These are phyloP conservation scores for Salarias fasciatus DNA, from an alignment of 2,797 vertebrate genomes.

Conservation along the genomic window DNA sequence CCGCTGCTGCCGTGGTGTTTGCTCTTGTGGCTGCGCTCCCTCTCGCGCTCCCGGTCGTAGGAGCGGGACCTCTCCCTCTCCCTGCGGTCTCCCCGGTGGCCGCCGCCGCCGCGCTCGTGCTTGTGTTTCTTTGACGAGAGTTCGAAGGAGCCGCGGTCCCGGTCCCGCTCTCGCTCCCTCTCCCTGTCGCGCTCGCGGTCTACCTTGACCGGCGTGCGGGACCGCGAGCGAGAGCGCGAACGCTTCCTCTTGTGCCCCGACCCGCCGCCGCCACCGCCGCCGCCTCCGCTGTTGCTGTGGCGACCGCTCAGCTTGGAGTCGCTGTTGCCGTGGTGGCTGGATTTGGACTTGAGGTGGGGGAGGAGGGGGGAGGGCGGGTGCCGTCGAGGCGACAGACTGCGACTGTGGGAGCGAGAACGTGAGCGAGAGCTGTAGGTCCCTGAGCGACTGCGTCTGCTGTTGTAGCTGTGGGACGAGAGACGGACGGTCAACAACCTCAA, in stretches of 20 bases:
- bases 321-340: constrained; percentile 85
- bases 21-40: constrained; percentile 91
- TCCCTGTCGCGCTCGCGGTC: constrained; percentile 79
- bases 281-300: constrained; percentile 80
- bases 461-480: constrained; percentile 83
- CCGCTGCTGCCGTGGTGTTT: constrained; percentile 90
- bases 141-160: constrained; percentile 87
- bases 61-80: constrained; percentile 94
- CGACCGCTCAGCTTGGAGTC: constrained; percentile 89
- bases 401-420: constrained; percentile 94
- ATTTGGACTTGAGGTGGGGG: constrained; percentile 90
- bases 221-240: constrained; percentile 86
- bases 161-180: constrained; percentile 78
- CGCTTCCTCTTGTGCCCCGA: constrained; percentile 94
- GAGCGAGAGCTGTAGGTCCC: constrained; percentile 98
- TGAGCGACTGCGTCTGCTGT: constrained; percentile 94
- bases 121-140: constrained; percentile 95
- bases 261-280: constrained; percentile 68
- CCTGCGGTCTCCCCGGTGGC: constrained; percentile 90
- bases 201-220: constrained; percentile 87
- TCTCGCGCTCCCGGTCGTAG: constrained; percentile 86
- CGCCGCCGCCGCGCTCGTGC: constrained; percentile 86
- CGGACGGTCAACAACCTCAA: neutral
- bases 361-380: constrained; percentile 91
- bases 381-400: constrained; percentile 91